Base-by-base conservation (phyloP, 2,888 invertebrate species). In the Eupithecia subumbrata region DNA sequence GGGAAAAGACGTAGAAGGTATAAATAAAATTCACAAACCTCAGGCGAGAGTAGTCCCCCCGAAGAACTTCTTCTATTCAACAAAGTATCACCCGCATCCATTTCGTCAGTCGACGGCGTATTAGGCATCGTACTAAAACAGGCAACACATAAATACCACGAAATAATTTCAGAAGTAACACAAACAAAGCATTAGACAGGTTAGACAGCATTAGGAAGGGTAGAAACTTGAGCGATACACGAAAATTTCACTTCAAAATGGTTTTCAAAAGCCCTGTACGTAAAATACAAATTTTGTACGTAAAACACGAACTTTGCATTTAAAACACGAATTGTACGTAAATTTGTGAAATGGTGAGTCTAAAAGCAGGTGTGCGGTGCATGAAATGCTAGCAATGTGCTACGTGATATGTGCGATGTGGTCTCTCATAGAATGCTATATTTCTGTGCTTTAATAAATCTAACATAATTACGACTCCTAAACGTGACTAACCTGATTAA, bases 11-110 rank as follows among this genome's bases (percentile, higher is more conserved):
- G 48, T n/a, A n/a, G n/a, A 52, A 52, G 63, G 30, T 30, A 64
- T 64, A 7, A 9, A 63, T 9, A 18, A 18, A 37, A 40, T 22
- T 37, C 30, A 75, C 81, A 92, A 81, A 96, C 97, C 92, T 98
- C 98, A 0, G 98, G 98, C 0, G 98, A 98, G 9, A 98, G 92
- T 0, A 98, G 91, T 45, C 97, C 97, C 0, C 98, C 98, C 0
- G 97, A 97, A 3, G 98, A 98, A 86, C 97, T 97, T 73, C 98
- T 95, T 76, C 98, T 96, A 79, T 95, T 93, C 77, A 96, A 94
- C 80, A 95, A 89, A 78, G 95, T 94, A 84, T 96, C 96, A 66
- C 84, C 88, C 77, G 85, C 90, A 75, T 96, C 96, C 87, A 95
- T 92, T 77, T 96, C 96, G 76, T 97, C 97, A 34, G 97, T 96